Evolutionary conservation across 2,797 vertebrate genomes (phyloP).

Genomic region (Sebastiscus albofasciatus): DNA sequence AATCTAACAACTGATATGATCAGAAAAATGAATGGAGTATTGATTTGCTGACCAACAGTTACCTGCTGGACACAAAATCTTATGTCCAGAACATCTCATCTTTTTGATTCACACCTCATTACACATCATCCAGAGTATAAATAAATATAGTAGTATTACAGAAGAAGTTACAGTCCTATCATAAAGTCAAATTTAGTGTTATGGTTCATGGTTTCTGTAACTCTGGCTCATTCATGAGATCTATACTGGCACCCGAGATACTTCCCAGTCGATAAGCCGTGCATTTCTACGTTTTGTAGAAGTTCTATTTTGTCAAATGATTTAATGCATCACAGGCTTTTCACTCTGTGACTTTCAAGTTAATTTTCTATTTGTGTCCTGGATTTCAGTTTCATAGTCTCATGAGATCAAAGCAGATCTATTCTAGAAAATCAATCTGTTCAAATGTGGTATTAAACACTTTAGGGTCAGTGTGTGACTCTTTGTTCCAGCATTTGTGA

Average conservation of each 20-base stretch:
- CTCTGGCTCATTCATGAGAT: background rate
- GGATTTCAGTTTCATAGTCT: conserved; percentile 14
- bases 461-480: conserved; percentile 13
- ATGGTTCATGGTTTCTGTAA: background rate
- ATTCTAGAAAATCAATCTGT: conserved; percentile 2
- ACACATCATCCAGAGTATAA: background rate
- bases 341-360: background rate
- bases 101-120: background rate
- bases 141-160: background rate
- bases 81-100: background rate
- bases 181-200: background rate
- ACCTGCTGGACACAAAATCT: background rate
- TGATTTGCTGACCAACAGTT: background rate
- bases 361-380: background rate
- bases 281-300: background rate
- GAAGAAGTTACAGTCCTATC: background rate
- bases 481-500: background rate
- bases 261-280: background rate
- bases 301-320: background rate
- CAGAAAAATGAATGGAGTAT: background rate
- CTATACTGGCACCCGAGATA: background rate
- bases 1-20: background rate
- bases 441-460: conserved; percentile 41
- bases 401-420: conserved; percentile 20
- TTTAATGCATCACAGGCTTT: background rate